A percentile compares a stretch with the other conserved stretches of the same genome.
These are phyloP conservation scores for Dryobota labecula DNA, from an alignment of 2,888 invertebrate species.

Conservation along the genomic window DNA sequence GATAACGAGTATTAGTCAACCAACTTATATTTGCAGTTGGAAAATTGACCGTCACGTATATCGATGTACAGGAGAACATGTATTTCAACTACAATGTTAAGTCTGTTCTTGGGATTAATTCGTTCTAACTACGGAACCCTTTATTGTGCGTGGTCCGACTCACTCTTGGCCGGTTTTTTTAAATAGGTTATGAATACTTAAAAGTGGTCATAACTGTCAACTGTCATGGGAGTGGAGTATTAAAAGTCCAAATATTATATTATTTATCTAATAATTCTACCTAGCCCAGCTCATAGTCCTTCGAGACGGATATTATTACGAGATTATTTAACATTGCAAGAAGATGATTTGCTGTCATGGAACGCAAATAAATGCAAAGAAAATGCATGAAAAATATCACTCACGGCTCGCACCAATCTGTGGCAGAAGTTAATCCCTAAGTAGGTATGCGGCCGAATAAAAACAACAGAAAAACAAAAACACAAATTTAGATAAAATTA, in stretches of 20 bases:
- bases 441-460: not conserved
- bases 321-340: not conserved
- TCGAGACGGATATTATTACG: not conserved
- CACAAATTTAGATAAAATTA: slow-evolving; percentile 7
- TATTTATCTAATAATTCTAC: not conserved
- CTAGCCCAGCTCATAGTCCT: not conserved
- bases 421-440: not conserved
- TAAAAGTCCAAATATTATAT: not conserved
- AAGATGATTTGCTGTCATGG: not conserved
- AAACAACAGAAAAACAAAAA: not conserved
- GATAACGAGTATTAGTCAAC: no score
- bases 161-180: no score
- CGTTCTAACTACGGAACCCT: no score
- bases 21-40: no score
- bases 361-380: not conserved
- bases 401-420: not conserved
- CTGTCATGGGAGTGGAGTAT: not conserved
- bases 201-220: no score
- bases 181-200: no score
- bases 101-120: no score
- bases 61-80: no score
- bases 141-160: no score
- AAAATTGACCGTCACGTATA: no score
- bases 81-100: no score
- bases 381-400: not conserved